Percentiles rank a stretch among this genome's conserved stretches.
These are phyloP conservation scores for Pogonomyrmex californicus DNA, from an alignment of 1,140 invertebrate genomes.

Conservation along the genomic window DNA sequence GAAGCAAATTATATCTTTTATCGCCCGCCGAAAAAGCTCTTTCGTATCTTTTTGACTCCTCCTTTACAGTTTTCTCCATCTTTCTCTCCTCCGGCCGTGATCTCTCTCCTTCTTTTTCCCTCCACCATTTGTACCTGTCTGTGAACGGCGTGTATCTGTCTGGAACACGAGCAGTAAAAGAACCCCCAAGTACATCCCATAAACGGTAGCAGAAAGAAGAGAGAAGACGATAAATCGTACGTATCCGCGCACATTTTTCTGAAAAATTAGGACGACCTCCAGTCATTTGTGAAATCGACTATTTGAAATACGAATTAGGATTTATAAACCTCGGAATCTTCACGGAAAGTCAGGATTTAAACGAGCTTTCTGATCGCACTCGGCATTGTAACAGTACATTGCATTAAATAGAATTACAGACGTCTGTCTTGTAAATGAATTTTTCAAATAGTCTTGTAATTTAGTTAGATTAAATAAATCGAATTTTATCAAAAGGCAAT, in stretches of 20 bases:
- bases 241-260: constrained; percentile 38
- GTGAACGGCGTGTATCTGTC: not conserved
- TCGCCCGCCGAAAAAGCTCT: constrained; percentile 7
- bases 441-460: not conserved
- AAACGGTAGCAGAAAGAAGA: constrained; percentile 25
- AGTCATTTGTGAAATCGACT: constrained; percentile 12
- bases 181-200: constrained; percentile 49
- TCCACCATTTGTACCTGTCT: constrained; percentile 46
- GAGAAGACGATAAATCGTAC: constrained; percentile 32
- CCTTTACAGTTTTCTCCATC: constrained; percentile 8
- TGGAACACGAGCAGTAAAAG: constrained; percentile 49
- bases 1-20: constrained; percentile 33
- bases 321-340: not conserved
- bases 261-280: constrained; percentile 24
- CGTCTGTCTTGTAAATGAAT: not conserved
- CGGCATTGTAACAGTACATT: not conserved
- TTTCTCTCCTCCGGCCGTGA: not conserved
- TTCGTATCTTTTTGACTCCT: constrained; percentile 19
- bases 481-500: not conserved
- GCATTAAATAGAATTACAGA: not conserved
- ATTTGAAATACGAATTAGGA: constrained; percentile 37
- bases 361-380: not conserved
- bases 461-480: not conserved
- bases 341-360: not conserved
- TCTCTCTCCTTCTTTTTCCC: not conserved